Conservation (phyloP, 1,140 invertebrate species). For the Maniola jurtina region DNA sequence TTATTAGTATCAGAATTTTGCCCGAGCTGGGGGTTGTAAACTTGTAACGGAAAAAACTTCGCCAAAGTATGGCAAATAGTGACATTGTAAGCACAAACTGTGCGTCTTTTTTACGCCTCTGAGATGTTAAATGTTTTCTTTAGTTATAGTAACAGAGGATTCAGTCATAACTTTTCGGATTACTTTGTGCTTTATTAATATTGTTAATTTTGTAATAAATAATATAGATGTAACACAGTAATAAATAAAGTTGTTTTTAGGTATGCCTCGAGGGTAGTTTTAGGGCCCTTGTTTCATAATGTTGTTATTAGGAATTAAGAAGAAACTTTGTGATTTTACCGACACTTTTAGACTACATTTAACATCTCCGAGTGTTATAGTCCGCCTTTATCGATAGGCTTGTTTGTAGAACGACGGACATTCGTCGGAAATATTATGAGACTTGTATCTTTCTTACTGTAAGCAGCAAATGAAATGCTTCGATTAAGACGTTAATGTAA, state of each 20-base stretch:
- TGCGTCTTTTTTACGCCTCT: conserved; percentile 53
- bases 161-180: not conserved
- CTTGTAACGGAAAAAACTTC: conserved; percentile 44
- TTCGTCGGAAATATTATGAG: conserved; percentile 55
- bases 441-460: conserved; percentile 70
- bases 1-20: conserved; percentile 52
- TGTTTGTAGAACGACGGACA: conserved; percentile 57
- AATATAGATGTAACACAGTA: not conserved
- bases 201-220: not conserved
- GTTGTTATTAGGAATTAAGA: conserved; percentile 1
- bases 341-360: conserved; percentile 34
- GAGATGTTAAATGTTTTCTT: conserved; percentile 53
- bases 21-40: conserved; percentile 44
- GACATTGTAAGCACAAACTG: conserved; percentile 60
- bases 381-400: conserved; percentile 71
- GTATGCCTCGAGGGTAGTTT: conserved; percentile 7
- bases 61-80: conserved; percentile 43
- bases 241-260: conserved; percentile 11
- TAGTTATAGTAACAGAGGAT: not conserved
- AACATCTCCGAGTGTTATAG: conserved; percentile 55
- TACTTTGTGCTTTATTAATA: not conserved
- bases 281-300: conserved; percentile 14
- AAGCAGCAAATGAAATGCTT: conserved; percentile 73
- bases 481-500: conserved; percentile 75
- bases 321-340: conserved; percentile 4